Conservation (phyloP, 1,140 invertebrate species). For the Drosophila sproati region DNA sequence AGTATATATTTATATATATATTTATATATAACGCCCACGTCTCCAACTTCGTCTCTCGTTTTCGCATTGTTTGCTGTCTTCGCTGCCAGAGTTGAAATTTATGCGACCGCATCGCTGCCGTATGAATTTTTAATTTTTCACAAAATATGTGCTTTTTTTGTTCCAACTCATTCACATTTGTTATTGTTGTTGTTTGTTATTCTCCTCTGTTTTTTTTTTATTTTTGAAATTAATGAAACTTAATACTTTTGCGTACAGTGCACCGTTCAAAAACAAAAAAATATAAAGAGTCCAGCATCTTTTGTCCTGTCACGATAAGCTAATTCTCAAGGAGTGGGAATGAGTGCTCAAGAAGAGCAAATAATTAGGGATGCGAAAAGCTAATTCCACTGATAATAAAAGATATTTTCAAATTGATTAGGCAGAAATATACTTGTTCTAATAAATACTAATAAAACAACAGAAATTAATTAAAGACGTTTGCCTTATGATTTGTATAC, state of each 20-base stretch:
- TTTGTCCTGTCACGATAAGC: conserved; percentile 43
- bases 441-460: too few species aligned
- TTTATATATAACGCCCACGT: conserved; percentile 63
- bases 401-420: too few species aligned
- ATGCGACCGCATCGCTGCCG: conserved; percentile 78
- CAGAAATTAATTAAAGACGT: too few species aligned
- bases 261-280: conserved; percentile 12
- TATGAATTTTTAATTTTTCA: conserved; percentile 80
- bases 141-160: conserved; percentile 31
- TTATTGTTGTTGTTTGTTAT: conserved; percentile 3
- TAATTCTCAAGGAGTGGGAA: conserved; percentile 8
- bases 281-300: conserved; percentile 12
- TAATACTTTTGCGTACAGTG: conserved; percentile 77
- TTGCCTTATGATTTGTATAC: too few species aligned
- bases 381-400: too few species aligned
- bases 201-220: conserved; percentile 46
- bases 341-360: not conserved
- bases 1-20: conserved; percentile 13
- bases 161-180: conserved; percentile 22
- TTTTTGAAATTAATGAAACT: conserved; percentile 81
- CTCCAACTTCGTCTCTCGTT: conserved; percentile 14
- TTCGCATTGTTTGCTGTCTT: conserved; percentile 32
- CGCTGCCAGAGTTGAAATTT: conserved; percentile 55
- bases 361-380: not conserved
- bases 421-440: too few species aligned